Evolutionary conservation across 2,888 invertebrate genomes (phyloP).

Genomic region (Aricia artaxerxes): DNA sequence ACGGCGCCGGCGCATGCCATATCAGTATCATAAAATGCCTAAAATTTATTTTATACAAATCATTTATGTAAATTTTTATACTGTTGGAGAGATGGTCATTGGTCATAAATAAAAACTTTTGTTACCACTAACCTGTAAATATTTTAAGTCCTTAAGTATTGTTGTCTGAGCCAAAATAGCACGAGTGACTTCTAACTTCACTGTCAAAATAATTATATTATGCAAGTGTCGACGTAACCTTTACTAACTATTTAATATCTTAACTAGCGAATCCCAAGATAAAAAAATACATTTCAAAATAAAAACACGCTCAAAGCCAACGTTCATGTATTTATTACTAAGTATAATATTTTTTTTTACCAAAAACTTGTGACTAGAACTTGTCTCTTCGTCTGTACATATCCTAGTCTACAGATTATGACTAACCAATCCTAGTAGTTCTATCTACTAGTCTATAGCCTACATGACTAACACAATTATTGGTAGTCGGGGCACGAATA

Average conservation of each 20-base stretch:
- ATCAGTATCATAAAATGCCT: slow-evolving; percentile 8
- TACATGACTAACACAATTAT: slow-evolving; percentile 14
- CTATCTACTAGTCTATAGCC: neutral
- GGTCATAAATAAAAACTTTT: neutral
- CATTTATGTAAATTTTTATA: neutral
- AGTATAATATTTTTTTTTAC: too few relatives aligned
- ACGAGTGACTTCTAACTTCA: too few relatives aligned
- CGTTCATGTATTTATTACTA: too few relatives aligned
- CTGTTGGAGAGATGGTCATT: neutral
- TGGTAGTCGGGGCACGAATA: neutral
- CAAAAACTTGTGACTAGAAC: too few relatives aligned
- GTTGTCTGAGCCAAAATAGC: too few relatives aligned
- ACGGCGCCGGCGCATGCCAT: slow-evolving; percentile 28
- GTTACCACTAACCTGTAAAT: neutral
- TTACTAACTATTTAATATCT: too few relatives aligned
- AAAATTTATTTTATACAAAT: slow-evolving; percentile 1
- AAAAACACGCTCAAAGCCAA: too few relatives aligned
- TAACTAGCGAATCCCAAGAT: too few relatives aligned
- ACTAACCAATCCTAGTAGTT: neutral
- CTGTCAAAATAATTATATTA: too few relatives aligned
- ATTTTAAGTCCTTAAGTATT: too few relatives aligned
- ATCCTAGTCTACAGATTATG: neutral
- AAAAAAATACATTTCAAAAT: too few relatives aligned
- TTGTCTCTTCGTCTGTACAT: neutral
- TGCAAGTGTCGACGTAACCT: too few relatives aligned